phyloP scores from a whole-genome alignment of 2,797 vertebrate genomes.

The Sphaeramia orbicularis region DNA sequence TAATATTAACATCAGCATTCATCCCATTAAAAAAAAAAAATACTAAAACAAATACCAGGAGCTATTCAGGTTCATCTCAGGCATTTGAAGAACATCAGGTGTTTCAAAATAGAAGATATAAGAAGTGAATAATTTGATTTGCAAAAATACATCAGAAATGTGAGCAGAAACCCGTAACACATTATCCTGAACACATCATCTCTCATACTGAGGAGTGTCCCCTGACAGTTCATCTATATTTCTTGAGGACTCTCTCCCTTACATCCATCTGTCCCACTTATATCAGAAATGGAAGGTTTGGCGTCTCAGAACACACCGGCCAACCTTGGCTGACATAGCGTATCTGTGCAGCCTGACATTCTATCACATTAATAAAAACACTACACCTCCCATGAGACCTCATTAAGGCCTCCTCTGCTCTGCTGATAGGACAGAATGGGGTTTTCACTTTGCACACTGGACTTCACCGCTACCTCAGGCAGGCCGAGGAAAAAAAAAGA shows the following conservation, averaged over 20 bases:
- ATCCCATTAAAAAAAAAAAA: no score
- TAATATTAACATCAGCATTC: no score
- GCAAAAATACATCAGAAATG: not conserved
- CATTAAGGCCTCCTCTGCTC: conserved; percentile 53
- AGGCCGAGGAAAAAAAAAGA: not conserved
- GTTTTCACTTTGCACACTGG: conserved; percentile 34
- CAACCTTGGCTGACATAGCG: conserved; percentile 50
- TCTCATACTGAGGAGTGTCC: conserved; percentile 6
- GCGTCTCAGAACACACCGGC: conserved; percentile 31
- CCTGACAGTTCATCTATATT: conserved; percentile 17
- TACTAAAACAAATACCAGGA: no score
- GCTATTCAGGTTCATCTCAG: no score
- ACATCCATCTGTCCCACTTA: conserved; percentile 25
- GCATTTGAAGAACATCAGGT: no score
- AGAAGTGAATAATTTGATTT: no score
- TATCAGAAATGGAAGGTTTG: conserved; percentile 18
- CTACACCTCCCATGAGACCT: conserved; percentile 65
- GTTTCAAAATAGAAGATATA: no score
- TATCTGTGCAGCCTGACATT: conserved; percentile 43
- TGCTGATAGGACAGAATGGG: conserved; percentile 58
- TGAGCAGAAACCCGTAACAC: not conserved
- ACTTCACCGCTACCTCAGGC: conserved; percentile 36
- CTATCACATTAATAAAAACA: conserved; percentile 60
- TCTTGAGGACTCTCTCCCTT: conserved; percentile 12
- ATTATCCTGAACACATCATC: not conserved